Base-by-base conservation (phyloP, 2,888 invertebrate species). In the Kuschelorhynchus macadamiae region DNA sequence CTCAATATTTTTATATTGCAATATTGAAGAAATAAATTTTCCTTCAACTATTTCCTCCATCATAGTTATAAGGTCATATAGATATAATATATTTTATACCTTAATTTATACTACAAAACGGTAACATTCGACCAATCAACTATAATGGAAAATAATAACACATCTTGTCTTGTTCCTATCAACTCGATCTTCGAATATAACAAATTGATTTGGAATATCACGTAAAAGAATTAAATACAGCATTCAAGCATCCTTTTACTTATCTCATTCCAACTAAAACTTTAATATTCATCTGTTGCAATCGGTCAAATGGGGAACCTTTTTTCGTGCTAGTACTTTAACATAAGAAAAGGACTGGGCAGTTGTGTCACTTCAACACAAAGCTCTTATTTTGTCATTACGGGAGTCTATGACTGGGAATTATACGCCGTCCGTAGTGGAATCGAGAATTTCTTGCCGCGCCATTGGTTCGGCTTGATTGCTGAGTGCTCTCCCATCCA, bases 351-450 rank as follows among this genome's bases (percentile, higher is more conserved):
- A 39, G 2, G 8, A 18, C 61, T 79, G 79, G 77, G 33, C 78
- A 52, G 64, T 73, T 81, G 78, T 76, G 77, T 79, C 79, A 82
- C 78, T 80, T 76, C 76, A 75, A 80, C 74, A 75, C 78, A 77
- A 81, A 79, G 81, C 82, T 80, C 82, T 83, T 81, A 84, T 83
- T 84, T 84, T 81, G 83, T 83, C 82, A 83, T 84, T 84, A 84
- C 82, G 77, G 79, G 73, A 78, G 79, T 82, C 81, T 81, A 82
- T 81, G 79, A 81, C 81, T 81, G 80, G 80, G 78, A 81, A 83
- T 83, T 82, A 82, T 81, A 78, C 63, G 63, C 30, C 39, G 59
- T 59, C 44, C 76, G 75, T 70, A 74, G 71, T 71, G 71, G 75
- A 71, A 68, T 71, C 73, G 75, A 73, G 69, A 67, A 61, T 68